These are phyloP conservation scores for Luffia ferchaultella DNA, from an alignment of 2,888 invertebrate species.

Conservation along the genomic window DNA sequence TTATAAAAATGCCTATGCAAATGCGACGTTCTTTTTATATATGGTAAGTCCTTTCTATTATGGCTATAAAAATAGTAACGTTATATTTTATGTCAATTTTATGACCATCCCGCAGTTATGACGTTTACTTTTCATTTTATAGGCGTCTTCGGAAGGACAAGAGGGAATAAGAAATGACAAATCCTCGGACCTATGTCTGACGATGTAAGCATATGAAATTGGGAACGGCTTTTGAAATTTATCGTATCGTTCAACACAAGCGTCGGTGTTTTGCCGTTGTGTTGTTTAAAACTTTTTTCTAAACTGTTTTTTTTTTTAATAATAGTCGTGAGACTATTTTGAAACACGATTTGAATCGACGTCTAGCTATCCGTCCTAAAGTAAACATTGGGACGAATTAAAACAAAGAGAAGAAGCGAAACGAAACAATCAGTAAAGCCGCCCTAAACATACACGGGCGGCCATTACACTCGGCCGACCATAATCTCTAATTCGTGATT, in stretches of 20 bases:
- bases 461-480: conserved; percentile 12
- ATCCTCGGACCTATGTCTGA: not conserved
- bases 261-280: no score
- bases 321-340: no score
- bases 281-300: no score
- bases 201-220: not conserved
- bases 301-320: no score
- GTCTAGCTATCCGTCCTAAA: no score
- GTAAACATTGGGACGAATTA: not conserved
- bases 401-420: conserved; percentile 2
- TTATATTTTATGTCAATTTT: conserved; percentile 34
- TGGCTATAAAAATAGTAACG: conserved; percentile 29
- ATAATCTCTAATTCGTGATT: conserved; percentile 45
- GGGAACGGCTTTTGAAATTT: not conserved
- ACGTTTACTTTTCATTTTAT: conserved; percentile 36
- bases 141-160: conserved; percentile 9
- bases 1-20: conserved; percentile 1
- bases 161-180: not conserved
- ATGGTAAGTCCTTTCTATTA: conserved; percentile 14
- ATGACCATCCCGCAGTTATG: conserved; percentile 29
- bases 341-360: no score
- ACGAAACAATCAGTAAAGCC: conserved; percentile 6
- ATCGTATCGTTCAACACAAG: no score
- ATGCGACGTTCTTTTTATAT: not conserved
- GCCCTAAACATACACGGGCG: conserved; percentile 5